Percentiles rank a stretch among this genome's conserved stretches.
These are phyloP conservation scores for Odontomachus brunneus DNA, from an alignment of 1,140 invertebrate genomes.

Conservation along the genomic window DNA sequence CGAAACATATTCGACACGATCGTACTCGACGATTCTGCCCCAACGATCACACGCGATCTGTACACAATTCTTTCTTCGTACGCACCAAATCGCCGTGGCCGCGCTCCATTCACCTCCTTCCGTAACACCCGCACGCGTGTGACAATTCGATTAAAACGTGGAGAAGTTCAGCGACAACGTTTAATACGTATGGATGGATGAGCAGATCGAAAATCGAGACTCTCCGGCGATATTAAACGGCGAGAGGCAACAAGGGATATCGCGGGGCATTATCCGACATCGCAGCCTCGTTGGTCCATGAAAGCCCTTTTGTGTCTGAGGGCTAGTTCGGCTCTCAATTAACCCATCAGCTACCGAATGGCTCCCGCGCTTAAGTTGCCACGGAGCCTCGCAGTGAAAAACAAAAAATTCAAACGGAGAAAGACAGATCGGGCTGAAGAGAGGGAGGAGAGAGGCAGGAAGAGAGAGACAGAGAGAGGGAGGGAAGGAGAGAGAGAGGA, in stretches of 20 bases:
- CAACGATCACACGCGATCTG: neutral
- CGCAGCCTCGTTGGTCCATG: slow-evolving; percentile 73
- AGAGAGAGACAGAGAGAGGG: slow-evolving; percentile 20
- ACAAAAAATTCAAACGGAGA: slow-evolving; percentile 59
- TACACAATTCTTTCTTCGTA: too few species aligned
- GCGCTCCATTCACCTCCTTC: neutral
- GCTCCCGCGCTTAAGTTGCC: slow-evolving; percentile 79
- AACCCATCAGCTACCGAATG: slow-evolving; percentile 84
- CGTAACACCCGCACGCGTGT: neutral
- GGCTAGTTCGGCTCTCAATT: slow-evolving; percentile 82
- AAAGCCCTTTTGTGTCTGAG: slow-evolving; percentile 79
- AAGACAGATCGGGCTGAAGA: slow-evolving; percentile 61
- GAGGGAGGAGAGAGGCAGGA: slow-evolving; percentile 13
- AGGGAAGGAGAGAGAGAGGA: slow-evolving; percentile 3
- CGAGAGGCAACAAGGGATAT: slow-evolving; percentile 43
- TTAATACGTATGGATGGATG: neutral
- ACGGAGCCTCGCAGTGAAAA: slow-evolving; percentile 74
- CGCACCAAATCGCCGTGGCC: neutral
- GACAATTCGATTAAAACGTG: slow-evolving; percentile 19
- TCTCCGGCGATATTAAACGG: slow-evolving; percentile 28
- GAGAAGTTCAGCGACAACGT: slow-evolving; percentile 3
- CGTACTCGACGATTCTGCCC: too few species aligned
- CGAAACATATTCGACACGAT: neutral
- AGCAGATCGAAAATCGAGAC: slow-evolving; percentile 35
- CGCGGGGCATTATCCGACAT: slow-evolving; percentile 75